Evolutionary conservation across 2,113 vertebrate genomes (phyloP).

Genomic region (Paracanthobrama guichenoti): DNA sequence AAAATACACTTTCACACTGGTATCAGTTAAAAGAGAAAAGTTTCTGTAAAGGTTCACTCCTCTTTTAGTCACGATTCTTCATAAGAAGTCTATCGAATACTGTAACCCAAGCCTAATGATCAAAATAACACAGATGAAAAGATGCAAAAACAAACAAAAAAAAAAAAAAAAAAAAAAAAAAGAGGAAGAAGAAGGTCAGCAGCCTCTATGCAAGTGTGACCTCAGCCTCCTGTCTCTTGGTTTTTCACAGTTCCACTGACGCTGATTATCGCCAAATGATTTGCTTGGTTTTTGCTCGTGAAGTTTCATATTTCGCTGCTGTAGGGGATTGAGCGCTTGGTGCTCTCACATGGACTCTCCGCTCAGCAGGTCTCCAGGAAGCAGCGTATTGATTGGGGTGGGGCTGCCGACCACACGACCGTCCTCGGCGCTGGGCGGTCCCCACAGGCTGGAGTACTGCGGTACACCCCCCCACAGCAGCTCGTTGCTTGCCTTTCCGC

Average conservation of each 20-base stretch:
- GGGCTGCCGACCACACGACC: slow-evolving; percentile 91
- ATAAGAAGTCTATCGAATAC: slow-evolving; percentile 66
- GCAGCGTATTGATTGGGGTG: slow-evolving; percentile 90
- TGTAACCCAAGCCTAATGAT: slow-evolving; percentile 63
- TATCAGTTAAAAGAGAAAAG: slow-evolving; percentile 58
- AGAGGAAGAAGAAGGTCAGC: slow-evolving; percentile 68
- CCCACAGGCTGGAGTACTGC: slow-evolving; percentile 97
- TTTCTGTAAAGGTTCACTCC: slow-evolving; percentile 48
- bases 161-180: slow-evolving; percentile 57
- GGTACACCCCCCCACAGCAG: slow-evolving; percentile 94
- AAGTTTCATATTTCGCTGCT: slow-evolving; percentile 46
- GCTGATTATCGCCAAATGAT: slow-evolving; percentile 80
- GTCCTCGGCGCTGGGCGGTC: slow-evolving; percentile 87
- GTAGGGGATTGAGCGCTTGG: slow-evolving; percentile 21
- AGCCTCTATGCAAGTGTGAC: slow-evolving; percentile 76
- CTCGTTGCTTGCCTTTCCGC: slow-evolving; percentile 81
- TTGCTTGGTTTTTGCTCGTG: slow-evolving; percentile 77
- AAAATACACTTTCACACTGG: slow-evolving; percentile 64
- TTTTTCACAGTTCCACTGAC: slow-evolving; percentile 60
- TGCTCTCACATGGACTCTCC: slow-evolving; percentile 91
- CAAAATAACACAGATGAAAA: slow-evolving; percentile 64
- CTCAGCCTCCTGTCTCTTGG: slow-evolving; percentile 62
- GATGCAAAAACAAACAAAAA: slow-evolving; percentile 51
- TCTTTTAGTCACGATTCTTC: slow-evolving; percentile 58
- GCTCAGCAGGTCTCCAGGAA: slow-evolving; percentile 94